Conservation (phyloP, 2,113 vertebrate genomes). For the Nestor notabilis region DNA sequence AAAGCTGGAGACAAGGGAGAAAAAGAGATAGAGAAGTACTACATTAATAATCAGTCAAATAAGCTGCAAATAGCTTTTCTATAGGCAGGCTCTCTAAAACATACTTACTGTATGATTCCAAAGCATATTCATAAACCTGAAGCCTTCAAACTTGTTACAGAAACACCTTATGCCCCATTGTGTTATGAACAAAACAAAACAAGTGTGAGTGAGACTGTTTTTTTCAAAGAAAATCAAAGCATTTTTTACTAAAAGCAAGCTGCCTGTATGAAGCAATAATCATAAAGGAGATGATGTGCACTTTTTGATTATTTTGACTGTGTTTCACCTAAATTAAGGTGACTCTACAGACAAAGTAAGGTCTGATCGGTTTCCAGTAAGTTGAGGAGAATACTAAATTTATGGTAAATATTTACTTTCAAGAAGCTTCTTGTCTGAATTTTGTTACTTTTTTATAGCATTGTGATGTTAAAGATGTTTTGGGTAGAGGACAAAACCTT, state of each 20-base stretch:
- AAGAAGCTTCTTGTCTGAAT: background rate
- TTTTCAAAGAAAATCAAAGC: background rate
- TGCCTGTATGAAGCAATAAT: background rate
- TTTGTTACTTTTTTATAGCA: background rate
- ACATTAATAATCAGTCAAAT: background rate
- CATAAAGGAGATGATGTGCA: background rate
- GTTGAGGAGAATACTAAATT: background rate
- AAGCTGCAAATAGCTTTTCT: constrained; percentile 1
- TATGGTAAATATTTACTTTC: background rate
- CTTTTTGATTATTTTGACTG: background rate
- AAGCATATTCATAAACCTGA: background rate
- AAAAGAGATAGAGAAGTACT: background rate
- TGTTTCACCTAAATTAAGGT: background rate
- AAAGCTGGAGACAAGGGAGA: background rate
- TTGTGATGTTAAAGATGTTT: background rate
- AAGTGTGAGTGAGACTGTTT: background rate
- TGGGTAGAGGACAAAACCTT: background rate
- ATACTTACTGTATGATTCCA: background rate
- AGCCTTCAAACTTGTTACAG: background rate
- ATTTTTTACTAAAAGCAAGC: background rate
- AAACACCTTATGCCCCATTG: background rate
- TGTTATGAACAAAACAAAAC: background rate
- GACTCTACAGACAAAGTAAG: background rate
- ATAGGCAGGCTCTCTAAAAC: background rate
- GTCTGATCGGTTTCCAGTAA: background rate